Percentiles rank a stretch among this genome's conserved stretches.
Evolutionary conservation across 2,888 invertebrate species (phyloP).

Genomic region (Suillia variegata): DNA sequence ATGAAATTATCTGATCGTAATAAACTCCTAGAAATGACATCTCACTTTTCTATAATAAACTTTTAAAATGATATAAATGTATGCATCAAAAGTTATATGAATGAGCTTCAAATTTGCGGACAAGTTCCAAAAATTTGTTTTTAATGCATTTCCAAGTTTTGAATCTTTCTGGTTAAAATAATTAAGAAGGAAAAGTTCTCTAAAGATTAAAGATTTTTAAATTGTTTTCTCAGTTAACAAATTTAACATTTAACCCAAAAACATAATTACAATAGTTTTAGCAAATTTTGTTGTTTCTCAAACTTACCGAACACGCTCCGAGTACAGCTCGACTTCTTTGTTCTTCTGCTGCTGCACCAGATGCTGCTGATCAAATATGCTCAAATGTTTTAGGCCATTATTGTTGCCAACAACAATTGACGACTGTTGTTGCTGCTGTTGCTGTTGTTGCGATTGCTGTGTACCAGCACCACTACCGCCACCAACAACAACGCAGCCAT

Average conservation of each 20-base stretch:
- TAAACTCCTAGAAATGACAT: too few species aligned
- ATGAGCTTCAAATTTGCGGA: too few species aligned
- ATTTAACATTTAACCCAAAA: neutral
- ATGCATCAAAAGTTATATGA: too few species aligned
- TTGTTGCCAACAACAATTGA: conserved; percentile 40
- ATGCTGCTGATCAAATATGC: conserved; percentile 53
- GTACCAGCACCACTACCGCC: neutral
- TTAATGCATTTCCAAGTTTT: too few species aligned
- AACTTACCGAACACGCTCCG: conserved; percentile 80
- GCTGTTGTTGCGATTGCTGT: conserved; percentile 24
- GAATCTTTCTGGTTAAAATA: too few species aligned
- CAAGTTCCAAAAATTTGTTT: too few species aligned
- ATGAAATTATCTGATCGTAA: too few species aligned
- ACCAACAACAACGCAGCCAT: conserved; percentile 1
- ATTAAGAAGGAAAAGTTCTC: too few species aligned
- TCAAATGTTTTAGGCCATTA: conserved; percentile 48
- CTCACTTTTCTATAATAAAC: too few species aligned
- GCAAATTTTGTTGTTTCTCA: neutral
- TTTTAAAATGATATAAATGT: too few species aligned
- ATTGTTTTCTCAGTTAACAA: too few species aligned
- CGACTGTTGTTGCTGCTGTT: conserved; percentile 29
- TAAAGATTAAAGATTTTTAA: too few species aligned
- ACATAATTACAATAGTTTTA: neutral
- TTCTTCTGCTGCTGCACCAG: conserved; percentile 67
- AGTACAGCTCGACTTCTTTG: conserved; percentile 77